Evolutionary conservation across 35 echinoderm and acorn worm genomes (phyloP), one percentile per base, ranked within the genome.

Genomic region (Ophioderma brevispina): DNA sequence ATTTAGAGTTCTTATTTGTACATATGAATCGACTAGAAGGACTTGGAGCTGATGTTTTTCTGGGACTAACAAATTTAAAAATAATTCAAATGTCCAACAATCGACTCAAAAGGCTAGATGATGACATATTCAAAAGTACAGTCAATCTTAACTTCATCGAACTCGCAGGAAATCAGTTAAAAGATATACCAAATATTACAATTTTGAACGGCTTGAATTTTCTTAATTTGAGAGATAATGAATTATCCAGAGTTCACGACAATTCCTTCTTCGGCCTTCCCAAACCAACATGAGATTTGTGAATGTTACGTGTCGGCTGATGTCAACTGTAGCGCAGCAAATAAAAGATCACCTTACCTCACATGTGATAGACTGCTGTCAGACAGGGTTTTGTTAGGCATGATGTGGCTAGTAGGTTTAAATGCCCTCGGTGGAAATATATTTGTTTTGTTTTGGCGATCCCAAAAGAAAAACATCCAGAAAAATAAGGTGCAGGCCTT

Each of bases 381-480:
- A 30, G 59, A 70, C 23, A 18, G 59, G n/a, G 28, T 70, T 2
- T 30, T 70, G 59, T 3, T 30, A 25, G n/a, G 10, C 10, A 70
- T 70, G 59, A 70, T 93, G n/a, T 93, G 91, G 91, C 34, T 88
- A 6, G 39, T 93, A 0, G 91, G 91, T n/a, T 35, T 56, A 0
- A 88, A 86, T 42, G 91, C 91, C 37, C 76, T 93, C 35, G n/a
- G 81, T 39, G 91, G 91, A 33, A 93, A 93, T 40, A 38, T 40
- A 32, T 87, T 88, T 36, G 91, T 88, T 37, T 37, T 93, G 28
- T n/a, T 43, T 36, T 92, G 78, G 75, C 35, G 91, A n/a, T n/a
- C n/a, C 31, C 1, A 34, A 36, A 80, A 92, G 36, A 19, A n/a
- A 19, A 33, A 35, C 21, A 39, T 25, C 21, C 79, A 82, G 31